These are phyloP conservation scores for Caenorhabditis remanei DNA, from an alignment of 1,140 invertebrate species.

Conservation along the genomic window DNA sequence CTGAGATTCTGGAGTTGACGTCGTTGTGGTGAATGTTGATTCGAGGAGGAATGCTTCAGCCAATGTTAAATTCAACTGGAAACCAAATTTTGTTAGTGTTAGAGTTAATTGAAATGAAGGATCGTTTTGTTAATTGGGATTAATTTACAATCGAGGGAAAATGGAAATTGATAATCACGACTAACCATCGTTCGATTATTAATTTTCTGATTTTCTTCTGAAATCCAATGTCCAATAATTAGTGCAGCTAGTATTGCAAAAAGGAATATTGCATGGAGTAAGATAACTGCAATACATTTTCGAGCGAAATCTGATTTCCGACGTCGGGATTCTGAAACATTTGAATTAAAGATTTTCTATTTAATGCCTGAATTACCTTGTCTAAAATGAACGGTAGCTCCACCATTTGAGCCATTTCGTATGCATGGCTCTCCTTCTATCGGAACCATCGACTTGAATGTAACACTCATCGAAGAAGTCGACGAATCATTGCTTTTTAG, in stretches of 20 bases:
- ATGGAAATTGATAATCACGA: background rate
- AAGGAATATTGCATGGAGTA: conserved; percentile 43
- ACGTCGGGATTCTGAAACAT: conserved; percentile 8
- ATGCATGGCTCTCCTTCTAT: conserved; percentile 25
- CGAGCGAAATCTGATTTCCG: conserved; percentile 42
- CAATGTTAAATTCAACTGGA: conserved; percentile 33
- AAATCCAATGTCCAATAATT: conserved; percentile 40
- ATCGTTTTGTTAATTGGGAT: background rate
- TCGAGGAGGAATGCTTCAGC: conserved; percentile 10
- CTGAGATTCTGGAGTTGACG: conserved; percentile 15
- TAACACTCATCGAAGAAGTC: conserved; percentile 19
- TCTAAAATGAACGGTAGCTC: conserved; percentile 26
- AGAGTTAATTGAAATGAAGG: background rate
- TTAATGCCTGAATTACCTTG: background rate
- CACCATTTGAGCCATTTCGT: conserved; percentile 19
- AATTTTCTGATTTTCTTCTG: conserved; percentile 32
- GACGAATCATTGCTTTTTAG: conserved; percentile 37
- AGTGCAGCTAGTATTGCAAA: conserved; percentile 14
- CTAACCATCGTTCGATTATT: conserved; percentile 33
- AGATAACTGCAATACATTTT: conserved; percentile 27
- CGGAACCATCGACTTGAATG: conserved; percentile 37
- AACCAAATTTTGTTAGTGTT: background rate
- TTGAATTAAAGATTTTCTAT: background rate
- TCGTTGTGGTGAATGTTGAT: background rate
- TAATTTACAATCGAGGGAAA: background rate